phyloP scores from a whole-genome alignment of 2,113 vertebrate species.

The Bufo gargarizans region DNA sequence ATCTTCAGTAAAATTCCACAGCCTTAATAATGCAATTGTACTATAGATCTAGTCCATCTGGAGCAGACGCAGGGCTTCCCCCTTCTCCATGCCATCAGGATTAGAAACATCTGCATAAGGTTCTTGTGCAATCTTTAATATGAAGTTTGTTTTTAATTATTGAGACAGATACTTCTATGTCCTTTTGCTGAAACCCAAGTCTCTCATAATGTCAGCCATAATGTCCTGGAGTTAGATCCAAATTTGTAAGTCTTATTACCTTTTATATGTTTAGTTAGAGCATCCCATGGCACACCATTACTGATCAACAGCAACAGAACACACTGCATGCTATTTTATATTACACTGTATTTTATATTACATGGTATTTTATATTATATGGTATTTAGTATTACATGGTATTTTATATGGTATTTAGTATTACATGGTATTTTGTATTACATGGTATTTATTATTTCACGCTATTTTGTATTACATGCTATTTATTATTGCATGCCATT shows the following conservation, averaged over 20 bases:
- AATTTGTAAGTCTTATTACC: neutral
- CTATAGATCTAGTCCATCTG: constrained; percentile 24
- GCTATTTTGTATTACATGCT: no score
- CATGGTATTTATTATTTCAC: neutral
- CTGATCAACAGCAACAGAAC: neutral
- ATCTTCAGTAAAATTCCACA: constrained; percentile 2
- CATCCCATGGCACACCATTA: neutral
- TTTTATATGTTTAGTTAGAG: neutral
- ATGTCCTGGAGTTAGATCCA: neutral
- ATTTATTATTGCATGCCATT: neutral
- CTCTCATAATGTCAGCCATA: neutral
- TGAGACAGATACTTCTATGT: neutral
- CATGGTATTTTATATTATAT: neutral
- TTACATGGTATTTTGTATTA: neutral
- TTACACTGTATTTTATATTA: neutral
- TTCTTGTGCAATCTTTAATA: constrained; percentile 7
- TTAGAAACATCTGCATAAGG: constrained; percentile 22
- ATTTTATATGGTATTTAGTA: neutral
- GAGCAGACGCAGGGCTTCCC: constrained; percentile 7
- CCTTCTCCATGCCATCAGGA: constrained; percentile 7
- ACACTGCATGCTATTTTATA: neutral
- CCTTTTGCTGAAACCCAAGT: neutral
- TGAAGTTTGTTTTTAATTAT: constrained; percentile 10
- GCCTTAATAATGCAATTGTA: neutral
- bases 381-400: no score